Evolutionary conservation across 2,113 vertebrate species (phyloP).

Genomic region (Etheostoma cragini): DNA sequence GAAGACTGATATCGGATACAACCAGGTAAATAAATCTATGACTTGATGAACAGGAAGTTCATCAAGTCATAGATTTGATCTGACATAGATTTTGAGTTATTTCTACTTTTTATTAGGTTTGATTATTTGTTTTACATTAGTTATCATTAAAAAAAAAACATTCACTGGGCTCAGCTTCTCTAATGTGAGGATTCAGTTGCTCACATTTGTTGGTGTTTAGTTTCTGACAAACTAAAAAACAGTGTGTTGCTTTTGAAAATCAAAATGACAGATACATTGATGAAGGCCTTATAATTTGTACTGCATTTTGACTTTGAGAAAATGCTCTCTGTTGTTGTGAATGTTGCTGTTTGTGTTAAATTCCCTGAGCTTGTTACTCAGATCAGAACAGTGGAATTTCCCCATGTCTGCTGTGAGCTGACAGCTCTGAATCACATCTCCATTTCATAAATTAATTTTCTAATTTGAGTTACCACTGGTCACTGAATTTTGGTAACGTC

Average conservation of each 20-base stretch:
- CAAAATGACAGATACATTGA: background rate
- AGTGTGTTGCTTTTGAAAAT: background rate
- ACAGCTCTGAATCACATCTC: background rate
- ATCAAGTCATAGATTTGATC: no score
- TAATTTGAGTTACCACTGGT: no score
- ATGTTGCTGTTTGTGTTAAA: background rate
- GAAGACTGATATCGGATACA: constrained; percentile 69
- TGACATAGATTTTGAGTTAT: background rate
- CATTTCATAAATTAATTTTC: background rate
- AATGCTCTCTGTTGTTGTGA: no score
- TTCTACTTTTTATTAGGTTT: background rate
- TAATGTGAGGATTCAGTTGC: no score
- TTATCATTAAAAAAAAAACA: background rate
- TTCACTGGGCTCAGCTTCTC: background rate
- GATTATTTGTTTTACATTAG: background rate
- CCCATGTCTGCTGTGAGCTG: background rate
- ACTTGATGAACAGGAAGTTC: background rate
- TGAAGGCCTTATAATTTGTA: background rate
- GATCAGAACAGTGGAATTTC: background rate
- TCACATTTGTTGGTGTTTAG: no score
- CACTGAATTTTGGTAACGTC: no score
- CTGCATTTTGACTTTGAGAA: background rate
- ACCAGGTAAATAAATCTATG: constrained; percentile 51
- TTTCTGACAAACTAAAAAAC: no score
- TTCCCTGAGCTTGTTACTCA: background rate